phyloP scores from a whole-genome alignment of 1,140 invertebrate species.

The Gryon sp. region DNA sequence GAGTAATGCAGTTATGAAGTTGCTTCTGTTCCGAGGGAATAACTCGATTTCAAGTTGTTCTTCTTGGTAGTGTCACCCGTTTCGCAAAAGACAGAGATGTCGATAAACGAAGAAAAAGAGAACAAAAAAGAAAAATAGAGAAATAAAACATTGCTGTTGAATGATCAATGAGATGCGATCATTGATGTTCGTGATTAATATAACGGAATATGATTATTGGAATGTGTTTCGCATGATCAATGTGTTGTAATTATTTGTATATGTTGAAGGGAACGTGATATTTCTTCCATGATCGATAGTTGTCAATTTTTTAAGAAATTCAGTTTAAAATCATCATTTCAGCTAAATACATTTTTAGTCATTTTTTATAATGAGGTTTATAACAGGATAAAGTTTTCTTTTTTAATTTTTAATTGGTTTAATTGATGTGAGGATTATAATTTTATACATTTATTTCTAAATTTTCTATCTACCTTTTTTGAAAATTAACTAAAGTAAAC shows the following conservation, averaged over 20 bases:
- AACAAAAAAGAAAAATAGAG: slow-evolving; percentile 9
- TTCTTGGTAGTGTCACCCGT: slow-evolving; percentile 40
- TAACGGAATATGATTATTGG: slow-evolving; percentile 6
- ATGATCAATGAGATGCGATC: slow-evolving; percentile 31
- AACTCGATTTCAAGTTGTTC: slow-evolving; percentile 63
- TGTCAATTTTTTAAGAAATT: too few relatives aligned
- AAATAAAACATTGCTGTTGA: not conserved
- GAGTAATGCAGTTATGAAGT: slow-evolving; percentile 64
- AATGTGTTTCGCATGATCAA: not conserved
- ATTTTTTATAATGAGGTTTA: too few relatives aligned
- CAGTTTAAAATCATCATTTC: too few relatives aligned
- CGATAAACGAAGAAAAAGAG: not conserved
- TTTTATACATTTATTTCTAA: too few relatives aligned
- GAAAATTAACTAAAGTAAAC: too few relatives aligned
- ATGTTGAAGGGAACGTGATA: not conserved
- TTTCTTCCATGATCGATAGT: not conserved
- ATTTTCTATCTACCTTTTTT: too few relatives aligned
- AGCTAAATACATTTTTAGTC: too few relatives aligned
- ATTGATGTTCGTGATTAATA: slow-evolving; percentile 16
- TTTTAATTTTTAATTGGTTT: too few relatives aligned
- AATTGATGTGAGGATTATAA: too few relatives aligned
- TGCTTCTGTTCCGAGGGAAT: slow-evolving; percentile 55
- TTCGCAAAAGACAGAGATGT: slow-evolving; percentile 35
- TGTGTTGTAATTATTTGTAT: not conserved
- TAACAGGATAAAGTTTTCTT: too few relatives aligned